Conservation (phyloP, 35 echinoderm and acorn worm genomes). For the Patiria miniata region DNA sequence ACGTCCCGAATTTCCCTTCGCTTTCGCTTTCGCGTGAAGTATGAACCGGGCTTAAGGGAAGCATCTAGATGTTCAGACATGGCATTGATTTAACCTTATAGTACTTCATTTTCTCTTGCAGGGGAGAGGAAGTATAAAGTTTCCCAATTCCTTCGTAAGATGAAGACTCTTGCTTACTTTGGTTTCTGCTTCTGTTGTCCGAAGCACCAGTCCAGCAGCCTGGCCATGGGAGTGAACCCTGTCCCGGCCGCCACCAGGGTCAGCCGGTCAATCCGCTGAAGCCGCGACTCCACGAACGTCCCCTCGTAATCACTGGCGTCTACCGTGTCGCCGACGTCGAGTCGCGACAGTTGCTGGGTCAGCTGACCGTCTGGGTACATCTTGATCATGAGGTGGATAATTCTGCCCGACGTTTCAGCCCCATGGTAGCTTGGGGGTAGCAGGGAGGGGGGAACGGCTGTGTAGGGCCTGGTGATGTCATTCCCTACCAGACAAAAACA, state of each 20-base stretch:
- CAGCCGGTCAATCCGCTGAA: constrained; percentile 36
- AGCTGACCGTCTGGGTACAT: constrained; percentile 73
- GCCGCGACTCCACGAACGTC: constrained; percentile 53
- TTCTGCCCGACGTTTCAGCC: background rate
- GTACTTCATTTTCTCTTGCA: no score
- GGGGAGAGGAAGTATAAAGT: no score
- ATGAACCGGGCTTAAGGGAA: no score
- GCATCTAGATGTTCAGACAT: no score
- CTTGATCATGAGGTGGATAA: constrained; percentile 85
- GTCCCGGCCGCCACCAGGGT: constrained; percentile 83
- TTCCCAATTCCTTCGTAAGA: no score
- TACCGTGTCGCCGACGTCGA: constrained; percentile 71
- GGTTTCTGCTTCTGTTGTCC: constrained; percentile 8
- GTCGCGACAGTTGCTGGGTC: constrained; percentile 58
- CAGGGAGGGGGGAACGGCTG: constrained; percentile 61
- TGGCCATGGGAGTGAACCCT: constrained; percentile 91
- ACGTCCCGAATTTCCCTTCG: no score
- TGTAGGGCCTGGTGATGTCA: constrained; percentile 73
- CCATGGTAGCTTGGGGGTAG: background rate
- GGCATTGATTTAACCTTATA: no score
- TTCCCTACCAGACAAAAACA: constrained; percentile 52
- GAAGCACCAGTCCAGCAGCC: constrained; percentile 44
- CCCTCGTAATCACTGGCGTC: constrained; percentile 93
- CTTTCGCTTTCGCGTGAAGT: no score
- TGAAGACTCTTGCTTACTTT: constrained; percentile 19